Percentiles rank a stretch among this genome's conserved stretches.
Conservation (phyloP, 2,888 invertebrate species). For the Caenorhabditis macrosperma region DNA sequence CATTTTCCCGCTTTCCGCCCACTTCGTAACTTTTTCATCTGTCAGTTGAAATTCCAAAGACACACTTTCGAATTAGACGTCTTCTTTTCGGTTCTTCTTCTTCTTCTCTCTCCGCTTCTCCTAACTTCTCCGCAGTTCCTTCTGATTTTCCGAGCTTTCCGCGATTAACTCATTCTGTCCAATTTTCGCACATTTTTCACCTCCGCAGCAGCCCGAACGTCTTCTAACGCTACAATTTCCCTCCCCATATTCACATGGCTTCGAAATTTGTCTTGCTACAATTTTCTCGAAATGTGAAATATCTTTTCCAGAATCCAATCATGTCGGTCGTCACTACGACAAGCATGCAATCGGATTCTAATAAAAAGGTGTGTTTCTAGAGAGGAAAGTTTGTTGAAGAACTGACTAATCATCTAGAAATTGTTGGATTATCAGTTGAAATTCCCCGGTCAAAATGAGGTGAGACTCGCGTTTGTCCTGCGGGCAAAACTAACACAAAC, state of each 20-base stretch:
- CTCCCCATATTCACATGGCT: no score
- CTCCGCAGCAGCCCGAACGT: no score
- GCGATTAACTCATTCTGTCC: neutral
- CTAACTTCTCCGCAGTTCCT: neutral
- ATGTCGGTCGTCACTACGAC: conserved; percentile 61
- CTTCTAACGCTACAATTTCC: no score
- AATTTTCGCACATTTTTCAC: neutral
- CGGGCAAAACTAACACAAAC: no score
- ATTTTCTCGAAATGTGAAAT: neutral
- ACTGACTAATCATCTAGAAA: no score
- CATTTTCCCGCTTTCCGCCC: neutral
- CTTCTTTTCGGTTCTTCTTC: neutral
- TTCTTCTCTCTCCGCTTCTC: neutral
- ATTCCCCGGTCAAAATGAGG: no score
- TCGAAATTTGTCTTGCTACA: no score
- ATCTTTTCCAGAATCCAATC: conserved; percentile 18
- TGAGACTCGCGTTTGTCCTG: no score
- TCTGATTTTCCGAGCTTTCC: neutral
- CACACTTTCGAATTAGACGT: neutral
- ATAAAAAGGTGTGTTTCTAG: conserved; percentile 48
- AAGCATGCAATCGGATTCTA: conserved; percentile 57
- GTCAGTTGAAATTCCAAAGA: neutral
- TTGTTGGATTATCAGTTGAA: neutral
- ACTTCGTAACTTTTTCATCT: neutral
- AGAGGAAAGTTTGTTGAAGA: no score